Conservation (phyloP, 2,113 vertebrate genomes). For the Platysteira castanea region DNA sequence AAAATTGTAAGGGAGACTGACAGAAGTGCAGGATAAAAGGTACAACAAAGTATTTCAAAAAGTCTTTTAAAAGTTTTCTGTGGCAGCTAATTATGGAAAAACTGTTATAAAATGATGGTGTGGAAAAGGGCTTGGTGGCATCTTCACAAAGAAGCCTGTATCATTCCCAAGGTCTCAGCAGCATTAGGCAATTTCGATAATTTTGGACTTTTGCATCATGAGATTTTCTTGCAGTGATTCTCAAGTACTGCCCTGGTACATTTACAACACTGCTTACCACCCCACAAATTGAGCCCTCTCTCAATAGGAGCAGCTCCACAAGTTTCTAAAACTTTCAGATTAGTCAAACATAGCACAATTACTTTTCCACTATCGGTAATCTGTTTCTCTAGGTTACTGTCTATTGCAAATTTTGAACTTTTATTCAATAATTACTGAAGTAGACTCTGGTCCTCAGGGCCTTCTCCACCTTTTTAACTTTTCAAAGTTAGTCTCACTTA, state of each 20-base stretch:
- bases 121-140: not conserved
- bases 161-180: not conserved
- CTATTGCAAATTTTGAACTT: not conserved
- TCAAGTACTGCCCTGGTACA: not conserved
- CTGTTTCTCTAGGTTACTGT: not conserved
- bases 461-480: not conserved
- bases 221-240: not conserved
- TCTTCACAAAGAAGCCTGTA: fast-evolving
- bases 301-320: not conserved
- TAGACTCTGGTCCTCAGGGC: not conserved
- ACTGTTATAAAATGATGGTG: not conserved
- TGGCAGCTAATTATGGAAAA: not conserved
- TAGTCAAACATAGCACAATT: not conserved
- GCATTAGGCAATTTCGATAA: not conserved
- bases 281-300: fast-evolving
- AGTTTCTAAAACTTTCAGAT: not conserved
- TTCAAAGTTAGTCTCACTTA: not conserved
- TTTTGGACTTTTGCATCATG: not conserved
- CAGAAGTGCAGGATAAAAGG: not conserved
- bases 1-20: not conserved
- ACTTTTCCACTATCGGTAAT: not conserved
- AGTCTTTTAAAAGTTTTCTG: not conserved
- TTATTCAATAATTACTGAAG: not conserved
- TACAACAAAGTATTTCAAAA: not conserved
- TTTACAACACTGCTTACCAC: not conserved